Base-by-base conservation (phyloP, 2,888 invertebrate species). In the Prosopocoilus inquinatus region DNA sequence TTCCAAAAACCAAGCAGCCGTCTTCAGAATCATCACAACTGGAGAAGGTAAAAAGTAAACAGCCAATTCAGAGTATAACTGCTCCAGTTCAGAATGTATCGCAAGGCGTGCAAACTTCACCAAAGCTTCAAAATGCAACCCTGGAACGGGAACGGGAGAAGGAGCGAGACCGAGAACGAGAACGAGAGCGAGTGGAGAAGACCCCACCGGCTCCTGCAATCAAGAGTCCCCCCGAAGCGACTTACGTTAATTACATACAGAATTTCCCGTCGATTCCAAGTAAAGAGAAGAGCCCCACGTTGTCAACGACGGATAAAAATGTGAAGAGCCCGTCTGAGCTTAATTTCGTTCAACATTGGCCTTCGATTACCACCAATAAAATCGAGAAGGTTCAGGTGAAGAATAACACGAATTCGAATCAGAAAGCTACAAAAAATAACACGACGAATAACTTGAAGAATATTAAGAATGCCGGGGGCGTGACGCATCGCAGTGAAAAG, bases 321-420 rank as follows among this genome's bases (percentile, higher is more conserved):
- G 41, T 12, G 48, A 41, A 20, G 48, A 56, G 62, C 63, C 47
- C 71, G 69, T 73, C 53, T 67, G 70, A 60, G 71, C 73, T 28
- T 5, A 28, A 28, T 5, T 28, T 28, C 58, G 64, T 70, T 12
- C 70, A 67, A 58, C 73, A 68, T 60, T 76, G 75, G 64, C 75
- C 75, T n/a, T 70, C 73, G 8, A 75, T 75, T 34, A 62, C 62
- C 9, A 63, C 59, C 35, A 58, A 63, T 44, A 66, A 64, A 34
- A 3, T 38, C 36, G 55, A 53, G 20, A 55, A 65, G 7, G 57
- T 15, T 33, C 35, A 33, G 41, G 32, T 34, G 11, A 64, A 57
- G 43, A 65, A 59, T 43, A 62, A 58, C 44, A 62, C 59, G 46
- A 60, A 50, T 33, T 52, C 51, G 45, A 46, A 53, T 57, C 59